phyloP scores from a whole-genome alignment of 2,797 vertebrate species.

The Rhabdophis nuchalis region DNA sequence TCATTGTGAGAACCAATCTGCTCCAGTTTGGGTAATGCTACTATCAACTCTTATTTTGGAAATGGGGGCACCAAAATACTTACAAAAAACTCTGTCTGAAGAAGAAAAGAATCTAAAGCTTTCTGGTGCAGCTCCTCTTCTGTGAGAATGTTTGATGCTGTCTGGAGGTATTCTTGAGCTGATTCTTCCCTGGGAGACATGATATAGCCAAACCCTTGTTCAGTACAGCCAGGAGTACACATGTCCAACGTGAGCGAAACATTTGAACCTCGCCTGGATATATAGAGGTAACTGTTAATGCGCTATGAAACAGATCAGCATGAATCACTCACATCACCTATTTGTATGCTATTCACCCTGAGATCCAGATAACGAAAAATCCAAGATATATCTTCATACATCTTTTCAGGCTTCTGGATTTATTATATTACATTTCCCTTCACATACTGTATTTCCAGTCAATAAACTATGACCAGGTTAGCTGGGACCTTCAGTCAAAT shows the following conservation, averaged over 20 bases:
- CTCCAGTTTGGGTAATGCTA: not conserved
- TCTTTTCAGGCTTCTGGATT: not conserved
- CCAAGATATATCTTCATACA: not conserved
- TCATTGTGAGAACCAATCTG: not conserved
- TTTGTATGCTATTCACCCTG: not conserved
- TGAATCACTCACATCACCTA: not conserved
- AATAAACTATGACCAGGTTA: not conserved
- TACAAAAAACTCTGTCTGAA: constrained; percentile 96
- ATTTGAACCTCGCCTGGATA: constrained; percentile 91
- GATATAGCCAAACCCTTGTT: constrained; percentile 87
- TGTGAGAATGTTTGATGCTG: constrained; percentile 82
- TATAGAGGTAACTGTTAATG: not conserved
- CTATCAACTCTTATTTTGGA: not conserved
- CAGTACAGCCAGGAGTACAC: constrained; percentile 93
- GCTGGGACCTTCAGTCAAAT: not conserved
- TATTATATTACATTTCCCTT: not conserved
- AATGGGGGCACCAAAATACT: constrained; percentile 61
- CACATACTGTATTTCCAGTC: not conserved
- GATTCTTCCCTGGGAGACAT: constrained; percentile 92
- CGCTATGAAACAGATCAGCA: not conserved
- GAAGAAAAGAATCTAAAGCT: constrained; percentile 89
- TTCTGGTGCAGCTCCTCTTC: constrained; percentile 85
- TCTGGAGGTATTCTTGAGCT: constrained; percentile 87
- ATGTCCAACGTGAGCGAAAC: constrained; percentile 97
- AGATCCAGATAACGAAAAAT: not conserved